phyloP scores from a whole-genome alignment of 2,797 vertebrate species.

The Mycteria americana region DNA sequence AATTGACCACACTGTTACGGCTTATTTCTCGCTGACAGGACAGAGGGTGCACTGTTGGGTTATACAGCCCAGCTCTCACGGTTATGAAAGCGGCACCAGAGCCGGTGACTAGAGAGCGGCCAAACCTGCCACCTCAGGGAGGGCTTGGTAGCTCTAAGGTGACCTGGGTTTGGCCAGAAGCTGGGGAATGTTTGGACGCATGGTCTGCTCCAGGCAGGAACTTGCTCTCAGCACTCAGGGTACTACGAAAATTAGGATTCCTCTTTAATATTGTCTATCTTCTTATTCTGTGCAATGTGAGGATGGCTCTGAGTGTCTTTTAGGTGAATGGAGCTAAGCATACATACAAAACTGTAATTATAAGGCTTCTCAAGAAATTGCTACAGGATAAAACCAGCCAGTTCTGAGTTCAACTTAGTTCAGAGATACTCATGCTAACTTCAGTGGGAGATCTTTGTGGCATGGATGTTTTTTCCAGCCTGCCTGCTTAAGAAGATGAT shows the following conservation, averaged over 20 bases:
- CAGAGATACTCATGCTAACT: not conserved
- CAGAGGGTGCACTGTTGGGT: not conserved
- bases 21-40: not conserved
- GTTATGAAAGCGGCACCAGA: not conserved
- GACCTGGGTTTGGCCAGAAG: not conserved
- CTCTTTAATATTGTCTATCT: not conserved
- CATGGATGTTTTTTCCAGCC: slow-evolving; percentile 2
- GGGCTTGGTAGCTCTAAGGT: not conserved
- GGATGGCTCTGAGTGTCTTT: not conserved
- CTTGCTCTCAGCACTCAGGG: not conserved
- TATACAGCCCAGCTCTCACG: not conserved
- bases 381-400: not conserved
- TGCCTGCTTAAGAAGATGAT: not conserved
- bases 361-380: not conserved
- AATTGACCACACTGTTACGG: not conserved
- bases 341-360: not conserved
- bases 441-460: not conserved
- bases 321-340: not conserved
- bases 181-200: not conserved
- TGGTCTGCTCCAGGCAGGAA: not conserved
- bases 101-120: not conserved
- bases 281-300: not conserved
- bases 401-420: not conserved
- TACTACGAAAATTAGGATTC: not conserved
- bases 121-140: not conserved